Base-by-base conservation (phyloP, 2,888 invertebrate genomes). In the Trilocha varians region DNA sequence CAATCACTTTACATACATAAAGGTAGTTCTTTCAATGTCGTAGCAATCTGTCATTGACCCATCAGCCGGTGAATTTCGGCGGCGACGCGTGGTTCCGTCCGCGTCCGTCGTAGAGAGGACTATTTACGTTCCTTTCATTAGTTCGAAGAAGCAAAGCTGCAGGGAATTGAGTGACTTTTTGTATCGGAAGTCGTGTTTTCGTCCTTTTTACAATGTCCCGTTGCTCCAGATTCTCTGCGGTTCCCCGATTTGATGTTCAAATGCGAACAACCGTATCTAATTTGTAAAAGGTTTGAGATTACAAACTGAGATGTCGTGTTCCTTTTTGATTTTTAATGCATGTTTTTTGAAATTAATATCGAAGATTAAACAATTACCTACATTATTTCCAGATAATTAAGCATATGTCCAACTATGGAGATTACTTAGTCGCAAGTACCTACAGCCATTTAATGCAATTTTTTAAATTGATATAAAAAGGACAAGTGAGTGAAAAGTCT, bases 51-150 rank as follows among this genome's bases (percentile, higher is more conserved):
- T 79, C 79, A 76, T 51, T 61, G 56, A 59, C 63, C 55, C 65
- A 67, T 74, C 77, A 68, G 54, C 48, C 53, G 48, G 48, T 47
- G 53, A 55, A 57, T 59, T 59, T 57, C 52, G 67, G 66, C 62
- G 70, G 49, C 65, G 77, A 72, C 71, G 73, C 74, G 65, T 55
- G 59, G 78, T 77, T 79, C 78, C 79, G 70, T 59, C 64, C 59
- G 47, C 47, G 52, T 36, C 39, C 52, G 25, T 25, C 11, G 25
- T 9, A 11, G 11, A 52, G 45, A 41, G 46, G 50, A 69, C 80
- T 83, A 84, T 85, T 84, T 84, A 73, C 65, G 83, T 76, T 67
- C 66, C 62, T 79, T 82, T 79, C 82, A 82, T 83, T 80, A 77
- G 72, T 84, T 85, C 84, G 62, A 35, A 67, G 84, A 84, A 83